Evolutionary conservation across 1,140 invertebrate genomes (phyloP), one percentile per base, ranked within the genome.

Genomic region (Drosophila eugracilis): DNA sequence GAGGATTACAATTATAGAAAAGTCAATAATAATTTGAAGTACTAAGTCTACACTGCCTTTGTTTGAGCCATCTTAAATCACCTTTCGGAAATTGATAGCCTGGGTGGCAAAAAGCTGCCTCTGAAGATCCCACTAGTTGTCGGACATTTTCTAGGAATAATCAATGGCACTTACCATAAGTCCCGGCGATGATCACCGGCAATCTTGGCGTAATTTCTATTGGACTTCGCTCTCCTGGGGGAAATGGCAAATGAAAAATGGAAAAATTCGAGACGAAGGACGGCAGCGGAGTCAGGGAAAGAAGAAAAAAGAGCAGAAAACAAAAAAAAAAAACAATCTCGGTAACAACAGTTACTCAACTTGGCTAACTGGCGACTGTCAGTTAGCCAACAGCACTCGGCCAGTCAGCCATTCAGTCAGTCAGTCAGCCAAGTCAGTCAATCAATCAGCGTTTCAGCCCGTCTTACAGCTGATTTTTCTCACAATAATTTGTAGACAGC

Each of bases 401-500:
- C 44, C 65, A 52, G 58, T 32, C 47, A 67, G 55, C 30, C 55
- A 55, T 26, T 7, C 54, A 58, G 34, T 28, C 62, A 67, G 26
- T 22, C 66, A 65, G 24, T 37, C 57, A 62, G 22, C 15, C 49
- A n/a, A 57, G 19, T 48, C 67, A 72, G 41, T 72, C 70, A 72
- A 74, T 74, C 70, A 74, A 74, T 73, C 70, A 73, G 55, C 72
- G 69, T 63, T 73, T n/a, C n/a, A n/a, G n/a, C n/a, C n/a, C n/a
- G n/a, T n/a, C n/a, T n/a, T n/a, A n/a, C 48, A 86, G 81, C 79
- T 84, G 81, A 86, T 86, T 86, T 84, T 86, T 86, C 81, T 81
- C 81, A 86, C 81, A 86, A 86, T 86, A 86, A 88, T 88, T 86
- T 86, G 83, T 86, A 81, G 83, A 59, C 69, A 63, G 77, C 63